phyloP scores from a whole-genome alignment of 2,888 invertebrate genomes.

The Caenorhabditis sinica region DNA sequence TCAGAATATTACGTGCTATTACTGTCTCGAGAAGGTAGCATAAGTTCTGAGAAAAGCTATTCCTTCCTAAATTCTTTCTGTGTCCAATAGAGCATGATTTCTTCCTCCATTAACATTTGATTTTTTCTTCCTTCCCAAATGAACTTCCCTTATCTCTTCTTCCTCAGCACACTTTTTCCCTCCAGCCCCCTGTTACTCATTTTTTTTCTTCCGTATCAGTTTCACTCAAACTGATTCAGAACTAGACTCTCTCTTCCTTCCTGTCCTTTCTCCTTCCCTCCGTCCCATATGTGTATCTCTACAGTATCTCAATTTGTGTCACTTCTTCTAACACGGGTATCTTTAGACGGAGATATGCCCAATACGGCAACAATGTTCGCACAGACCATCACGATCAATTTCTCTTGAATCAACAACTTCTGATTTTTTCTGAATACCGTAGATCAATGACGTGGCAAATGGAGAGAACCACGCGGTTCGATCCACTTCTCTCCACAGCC shows the following conservation, averaged over 20 bases:
- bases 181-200: no score
- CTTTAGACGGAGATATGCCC: conserved; percentile 13
- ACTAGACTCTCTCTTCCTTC: neutral
- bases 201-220: no score
- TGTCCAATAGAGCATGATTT: no score
- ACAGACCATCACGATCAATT: conserved; percentile 51
- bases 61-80: no score
- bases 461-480: conserved; percentile 42
- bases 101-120: no score
- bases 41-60: neutral
- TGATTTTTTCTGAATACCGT: conserved; percentile 21
- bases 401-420: conserved; percentile 18
- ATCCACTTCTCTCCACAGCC: no score
- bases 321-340: neutral
- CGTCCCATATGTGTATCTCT: neutral
- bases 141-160: no score
- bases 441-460: conserved; percentile 53
- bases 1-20: no score
- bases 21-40: neutral
- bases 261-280: conserved; percentile 16
- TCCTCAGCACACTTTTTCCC: no score
- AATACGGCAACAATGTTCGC: conserved; percentile 45
- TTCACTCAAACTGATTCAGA: no score
- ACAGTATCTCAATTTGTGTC: neutral
- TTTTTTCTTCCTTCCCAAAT: no score